A percentile compares a stretch with the other conserved stretches of the same genome.
Evolutionary conservation across 2,113 vertebrate species (phyloP).

Genomic region (Microtus pennsylvanicus): DNA sequence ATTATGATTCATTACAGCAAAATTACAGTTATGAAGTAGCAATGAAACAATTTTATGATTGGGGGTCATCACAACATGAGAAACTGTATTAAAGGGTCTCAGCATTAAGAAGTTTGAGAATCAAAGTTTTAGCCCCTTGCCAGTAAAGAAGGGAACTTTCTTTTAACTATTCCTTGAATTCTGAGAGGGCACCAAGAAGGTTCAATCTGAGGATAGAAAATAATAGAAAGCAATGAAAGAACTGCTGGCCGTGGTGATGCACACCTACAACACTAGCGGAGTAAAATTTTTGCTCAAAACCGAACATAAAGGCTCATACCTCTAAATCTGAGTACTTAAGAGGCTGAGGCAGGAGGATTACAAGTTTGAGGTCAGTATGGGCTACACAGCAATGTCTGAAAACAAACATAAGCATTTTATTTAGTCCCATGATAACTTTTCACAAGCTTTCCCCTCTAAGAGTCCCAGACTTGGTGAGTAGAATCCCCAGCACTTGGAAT

Average conservation of each 20-base stretch:
- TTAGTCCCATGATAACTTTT: background rate
- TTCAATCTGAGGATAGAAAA: conserved; percentile 7
- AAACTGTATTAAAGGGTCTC: background rate
- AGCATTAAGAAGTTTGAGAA: background rate
- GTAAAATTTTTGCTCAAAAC: background rate
- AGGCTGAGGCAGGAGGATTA: background rate
- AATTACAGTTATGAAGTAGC: background rate
- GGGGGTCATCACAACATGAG: background rate
- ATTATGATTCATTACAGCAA: background rate
- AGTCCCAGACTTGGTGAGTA: background rate
- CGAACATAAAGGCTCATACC: background rate
- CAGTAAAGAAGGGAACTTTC: background rate
- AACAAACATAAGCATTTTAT: background rate
- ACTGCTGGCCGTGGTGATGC: no score
- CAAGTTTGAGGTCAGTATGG: background rate
- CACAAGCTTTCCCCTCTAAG: background rate
- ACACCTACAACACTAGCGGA: background rate
- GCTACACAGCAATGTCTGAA: background rate
- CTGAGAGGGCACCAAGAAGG: background rate
- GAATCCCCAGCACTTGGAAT: background rate
- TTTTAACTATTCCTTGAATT: conserved; percentile 41
- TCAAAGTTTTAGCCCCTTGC: background rate
- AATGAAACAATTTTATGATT: background rate
- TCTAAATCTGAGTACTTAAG: background rate
- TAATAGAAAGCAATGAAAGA: conserved; percentile 41